These are phyloP conservation scores for Vombatus ursinus DNA, from an alignment of 2,113 vertebrate species.

Conservation along the genomic window DNA sequence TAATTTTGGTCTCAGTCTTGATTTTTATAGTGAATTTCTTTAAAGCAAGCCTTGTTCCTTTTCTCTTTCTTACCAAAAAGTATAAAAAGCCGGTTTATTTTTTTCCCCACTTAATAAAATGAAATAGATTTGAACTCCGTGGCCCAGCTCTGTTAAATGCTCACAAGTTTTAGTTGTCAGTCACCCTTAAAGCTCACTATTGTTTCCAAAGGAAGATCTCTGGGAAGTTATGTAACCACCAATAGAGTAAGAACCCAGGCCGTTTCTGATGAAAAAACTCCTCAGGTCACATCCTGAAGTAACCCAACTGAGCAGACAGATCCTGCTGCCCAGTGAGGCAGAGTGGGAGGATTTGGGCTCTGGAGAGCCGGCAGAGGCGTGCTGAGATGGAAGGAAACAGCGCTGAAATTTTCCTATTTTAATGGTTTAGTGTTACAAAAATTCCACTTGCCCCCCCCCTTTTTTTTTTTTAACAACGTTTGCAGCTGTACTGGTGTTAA, in stretches of 20 bases:
- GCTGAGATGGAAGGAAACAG: background rate
- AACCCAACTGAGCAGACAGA: background rate
- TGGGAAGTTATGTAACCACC: background rate
- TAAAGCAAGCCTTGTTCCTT: too few relatives aligned
- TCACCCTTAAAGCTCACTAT: background rate
- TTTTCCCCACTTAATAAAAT: too few relatives aligned
- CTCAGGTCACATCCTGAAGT: background rate
- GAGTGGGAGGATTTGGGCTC: too few relatives aligned
- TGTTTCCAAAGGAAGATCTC: constrained; percentile 3
- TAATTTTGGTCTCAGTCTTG: too few relatives aligned
- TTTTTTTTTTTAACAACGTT: constrained; percentile 8
- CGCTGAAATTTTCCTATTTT: too few relatives aligned
- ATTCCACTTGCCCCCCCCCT: background rate
- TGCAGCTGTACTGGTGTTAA: background rate
- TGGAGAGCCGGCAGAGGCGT: too few relatives aligned
- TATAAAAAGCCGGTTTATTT: too few relatives aligned
- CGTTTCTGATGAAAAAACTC: constrained; percentile 9
- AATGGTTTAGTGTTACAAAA: background rate
- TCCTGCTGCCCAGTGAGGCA: background rate
- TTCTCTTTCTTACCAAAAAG: too few relatives aligned
- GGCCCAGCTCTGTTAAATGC: background rate
- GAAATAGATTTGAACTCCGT: background rate
- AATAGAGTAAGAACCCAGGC: background rate
- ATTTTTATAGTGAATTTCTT: too few relatives aligned
- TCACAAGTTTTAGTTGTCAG: background rate